Evolutionary conservation across 2,113 vertebrate species (phyloP).

Genomic region (Arvicanthis niloticus): DNA sequence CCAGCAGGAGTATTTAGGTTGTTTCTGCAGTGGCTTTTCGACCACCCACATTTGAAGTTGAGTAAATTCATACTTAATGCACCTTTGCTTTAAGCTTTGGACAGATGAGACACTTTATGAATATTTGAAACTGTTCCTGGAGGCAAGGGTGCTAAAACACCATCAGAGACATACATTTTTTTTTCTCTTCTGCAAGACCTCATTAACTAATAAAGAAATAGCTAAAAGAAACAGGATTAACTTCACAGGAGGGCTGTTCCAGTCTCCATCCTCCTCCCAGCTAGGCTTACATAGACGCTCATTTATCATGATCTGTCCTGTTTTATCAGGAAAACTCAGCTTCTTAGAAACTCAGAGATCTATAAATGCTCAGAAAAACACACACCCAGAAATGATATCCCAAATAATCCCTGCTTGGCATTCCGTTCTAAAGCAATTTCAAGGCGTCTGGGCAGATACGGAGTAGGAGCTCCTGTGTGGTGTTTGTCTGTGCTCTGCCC

Average conservation of each 20-base stretch:
- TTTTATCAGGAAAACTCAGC: constrained; percentile 85
- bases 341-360: constrained; percentile 81
- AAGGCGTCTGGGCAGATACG: not conserved
- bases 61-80: constrained; percentile 84
- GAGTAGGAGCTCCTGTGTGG: not conserved
- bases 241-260: constrained; percentile 86
- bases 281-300: constrained; percentile 83
- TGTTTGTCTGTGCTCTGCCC: not conserved
- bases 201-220: constrained; percentile 89
- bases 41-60: constrained; percentile 81
- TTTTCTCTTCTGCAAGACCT: constrained; percentile 78
- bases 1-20: constrained; percentile 77
- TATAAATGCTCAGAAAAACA: constrained; percentile 83
- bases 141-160: constrained; percentile 84
- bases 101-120: constrained; percentile 82
- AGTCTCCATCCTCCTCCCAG: constrained; percentile 83
- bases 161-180: constrained; percentile 79
- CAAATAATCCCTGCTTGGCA: constrained; percentile 80
- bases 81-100: constrained; percentile 81
- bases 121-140: constrained; percentile 86
- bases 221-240: constrained; percentile 88
- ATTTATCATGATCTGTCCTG: constrained; percentile 87
- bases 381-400: constrained; percentile 81
- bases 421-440: constrained; percentile 76
- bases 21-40: constrained; percentile 77